Conservation (phyloP, 2,797 vertebrate genomes). For the Trematomus bernacchii region DNA sequence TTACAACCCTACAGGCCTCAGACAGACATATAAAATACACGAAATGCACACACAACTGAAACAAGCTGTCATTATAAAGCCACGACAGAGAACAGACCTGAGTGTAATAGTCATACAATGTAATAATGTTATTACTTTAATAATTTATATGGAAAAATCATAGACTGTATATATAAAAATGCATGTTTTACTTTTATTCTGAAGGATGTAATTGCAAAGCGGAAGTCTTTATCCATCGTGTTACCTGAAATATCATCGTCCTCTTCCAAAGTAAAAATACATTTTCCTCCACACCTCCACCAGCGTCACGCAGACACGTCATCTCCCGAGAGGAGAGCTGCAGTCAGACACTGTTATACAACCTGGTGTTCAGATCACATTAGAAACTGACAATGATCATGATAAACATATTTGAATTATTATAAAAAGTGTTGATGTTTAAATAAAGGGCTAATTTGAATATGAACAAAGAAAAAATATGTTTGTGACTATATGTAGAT, state of each 20-base stretch:
- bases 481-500: too few species aligned
- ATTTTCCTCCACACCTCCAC: conserved; percentile 49
- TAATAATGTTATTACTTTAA: too few species aligned
- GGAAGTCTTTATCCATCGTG: conserved; percentile 34
- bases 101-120: not conserved
- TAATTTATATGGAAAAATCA: not conserved
- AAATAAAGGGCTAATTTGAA: not conserved
- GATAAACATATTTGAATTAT: not conserved
- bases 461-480: not conserved
- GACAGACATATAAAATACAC: too few species aligned
- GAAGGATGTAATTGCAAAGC: conserved; percentile 7
- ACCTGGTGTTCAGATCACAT: not conserved
- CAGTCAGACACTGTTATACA: not conserved
- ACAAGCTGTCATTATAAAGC: not conserved
- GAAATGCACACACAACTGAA: not conserved
- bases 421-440: not conserved
- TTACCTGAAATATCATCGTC: conserved; percentile 2
- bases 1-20: not conserved
- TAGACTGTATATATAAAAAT: too few species aligned
- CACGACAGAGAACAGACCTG: not conserved
- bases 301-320: conserved; percentile 62
- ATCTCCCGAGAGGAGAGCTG: conserved; percentile 19
- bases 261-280: conserved; percentile 48
- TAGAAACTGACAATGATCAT: not conserved
- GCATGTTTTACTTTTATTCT: conserved; percentile 20